Evolutionary conservation across 2,888 invertebrate genomes (phyloP), one percentile per base, ranked within the genome.

Genomic region (Drosophila maculinotata): DNA sequence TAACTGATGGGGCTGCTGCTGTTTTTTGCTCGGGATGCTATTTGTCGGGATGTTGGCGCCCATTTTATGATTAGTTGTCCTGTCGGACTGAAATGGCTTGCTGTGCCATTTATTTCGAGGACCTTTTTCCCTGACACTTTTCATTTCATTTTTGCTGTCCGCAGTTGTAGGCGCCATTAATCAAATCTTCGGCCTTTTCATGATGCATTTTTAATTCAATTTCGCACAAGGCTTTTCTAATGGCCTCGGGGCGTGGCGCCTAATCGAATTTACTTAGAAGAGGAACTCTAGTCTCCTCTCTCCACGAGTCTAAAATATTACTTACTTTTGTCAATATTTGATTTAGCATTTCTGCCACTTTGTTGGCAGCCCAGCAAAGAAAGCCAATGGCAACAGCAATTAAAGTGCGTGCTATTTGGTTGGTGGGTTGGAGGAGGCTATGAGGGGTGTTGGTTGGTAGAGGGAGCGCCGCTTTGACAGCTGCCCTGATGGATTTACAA

Each of bases 121-220:
- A 74, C 82, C 76, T 71, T 69, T 71, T 65, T 54, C 53, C 36
- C 26, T 36, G 72, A 76, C 73, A 73, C 76, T 72, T 66, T 67
- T 44, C 68, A 47, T 70, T 63, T 38, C 51, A 49, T 53, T 53
- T 49, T 36, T 45, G 41, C 38, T 53, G 53, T 54, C 31, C 53
- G 52, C 44, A n/a, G n/a, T 42, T 38, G 56, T 56, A 65, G 63
- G 56, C 45, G 36, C 77, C 83, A 82, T 87, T 87, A 82, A 82
- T 82, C 87, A 82, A 87, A 82, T 82, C 86, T 82, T 53, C 56
- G 79, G 73, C 52, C 83, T 76, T 82, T 85, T 76, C 58, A 69
- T 81, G 79, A 87, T 82, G 85, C 87, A 79, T 82, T 82, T 82
- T 87, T 87, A 82, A 82, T 82, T 82, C 82, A 76, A 82, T 82